Base-by-base conservation (phyloP, 2,888 invertebrate genomes). In the Eumacrocentrus americanus region DNA sequence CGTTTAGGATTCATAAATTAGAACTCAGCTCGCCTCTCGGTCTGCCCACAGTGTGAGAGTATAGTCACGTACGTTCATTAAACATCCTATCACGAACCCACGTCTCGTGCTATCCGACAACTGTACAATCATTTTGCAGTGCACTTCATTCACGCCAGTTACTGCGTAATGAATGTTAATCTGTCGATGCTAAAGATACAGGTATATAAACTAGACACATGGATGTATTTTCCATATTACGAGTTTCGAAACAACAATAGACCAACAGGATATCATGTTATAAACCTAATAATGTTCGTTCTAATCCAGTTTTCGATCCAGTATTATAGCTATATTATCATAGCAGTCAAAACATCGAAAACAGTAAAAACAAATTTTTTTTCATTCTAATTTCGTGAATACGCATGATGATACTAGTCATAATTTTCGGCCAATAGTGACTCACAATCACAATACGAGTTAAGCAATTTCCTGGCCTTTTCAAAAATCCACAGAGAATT, bases 1-100 rank as follows among this genome's bases (percentile, higher is more conserved):
- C 48, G 34, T 54, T 60, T 35, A 29, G 29, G 54, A 55, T 42
- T 55, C 48, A 60, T 60, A 60, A 55, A 60, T 60, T 60, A 54
- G 11, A 25, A 25, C n/a, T 12, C 42, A 55, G 29, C 34, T 54
- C n/a, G 18, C 18, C 6, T 14, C 16, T 25, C 4, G 3, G n/a
- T n/a, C n/a, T n/a, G n/a, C n/a, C n/a, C n/a, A 14, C 12, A 12
- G n/a, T 54, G 20, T n/a, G 50, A 6, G 14, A 34, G 14, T 12
- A 20, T 37, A 16, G 50, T 54, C 60, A 60, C 60, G 60, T 54
- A 60, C 42, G 37, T 53, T 59, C 52, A 52, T 52, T 52, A 44
- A 52, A 58, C 34, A 50, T 48, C 44, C 46, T 38, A 59, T 47
- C 46, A 52, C 42, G n/a, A 2, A 4, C 52, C 42, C 42, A 29